phyloP scores from a whole-genome alignment of 2,888 invertebrate species.

The Girardia tigrina region DNA sequence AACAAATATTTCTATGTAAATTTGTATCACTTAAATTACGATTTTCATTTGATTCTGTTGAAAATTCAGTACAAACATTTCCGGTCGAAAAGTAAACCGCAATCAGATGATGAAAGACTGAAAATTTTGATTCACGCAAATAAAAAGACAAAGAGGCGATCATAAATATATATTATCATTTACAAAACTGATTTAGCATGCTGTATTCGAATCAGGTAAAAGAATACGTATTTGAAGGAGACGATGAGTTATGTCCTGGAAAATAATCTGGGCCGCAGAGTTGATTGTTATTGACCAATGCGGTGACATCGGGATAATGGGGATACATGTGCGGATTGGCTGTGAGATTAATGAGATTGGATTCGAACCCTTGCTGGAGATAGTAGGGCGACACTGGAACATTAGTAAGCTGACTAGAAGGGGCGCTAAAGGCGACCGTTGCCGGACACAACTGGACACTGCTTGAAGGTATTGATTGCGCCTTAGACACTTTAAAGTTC shows the following conservation, averaged over 20 bases:
- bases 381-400: background rate
- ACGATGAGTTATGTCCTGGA: constrained; percentile 13
- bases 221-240: constrained; percentile 10
- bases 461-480: background rate
- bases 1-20: no score
- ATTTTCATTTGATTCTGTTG: no score
- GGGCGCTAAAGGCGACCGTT: background rate
- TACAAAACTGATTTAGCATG: constrained; percentile 12
- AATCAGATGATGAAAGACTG: no score
- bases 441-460: background rate
- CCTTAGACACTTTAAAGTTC: background rate
- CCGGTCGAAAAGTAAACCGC: no score
- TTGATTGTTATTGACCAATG: constrained; percentile 11
- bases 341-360: background rate
- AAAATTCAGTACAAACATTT: no score
- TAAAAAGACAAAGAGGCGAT: no score
- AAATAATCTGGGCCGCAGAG: background rate
- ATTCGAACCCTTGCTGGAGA: background rate
- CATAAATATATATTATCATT: constrained; percentile 15
- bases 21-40: no score
- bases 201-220: background rate
- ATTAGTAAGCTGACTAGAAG: background rate
- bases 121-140: no score
- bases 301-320: background rate
- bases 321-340: background rate